Evolutionary conservation across 2,888 invertebrate genomes (phyloP), one percentile per base, ranked within the genome.

Genomic region (Polietes domitor): DNA sequence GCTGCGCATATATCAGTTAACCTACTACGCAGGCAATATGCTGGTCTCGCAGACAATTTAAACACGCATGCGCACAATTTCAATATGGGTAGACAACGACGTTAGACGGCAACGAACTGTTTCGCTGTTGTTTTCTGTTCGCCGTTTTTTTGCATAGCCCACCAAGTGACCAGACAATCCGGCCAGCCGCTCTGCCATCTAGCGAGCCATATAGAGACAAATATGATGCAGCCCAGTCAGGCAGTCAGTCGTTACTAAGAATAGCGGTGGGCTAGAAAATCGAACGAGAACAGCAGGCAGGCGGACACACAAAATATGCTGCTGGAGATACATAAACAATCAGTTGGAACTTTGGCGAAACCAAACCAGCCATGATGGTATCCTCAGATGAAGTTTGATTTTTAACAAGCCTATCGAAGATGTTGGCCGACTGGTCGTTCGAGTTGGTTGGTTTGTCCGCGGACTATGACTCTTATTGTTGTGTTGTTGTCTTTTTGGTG

Each of bases 401-500:
- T 68, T 41, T 72, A 43, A 41, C 50, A 78, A 65, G 72, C 47
- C 75, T 68, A 68, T 65, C 28, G 28, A 32, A 80, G 68, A 63
- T 47, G 73, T 83, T 65, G 70, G 70, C 65, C 65, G 73, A 53
- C 15, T 77, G 71, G 65, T 55, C 32, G 10, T 78, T 6, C n/a
- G 32, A n/a, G 32, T 12, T 73, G 47, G n/a, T 41, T 17, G 32
- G 26, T 17, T 61, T 41, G 58, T 32, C 21, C 19, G 17, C 41
- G 17, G 50, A 15, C 43, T n/a, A 24, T 74, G 63, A 50, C 68
- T 61, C 1, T 41, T 68, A 9, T 19, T 55, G 41, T 19, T 65
- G 19, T 68, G 43, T 43, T 68, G 21, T 68, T 21, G 43, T 32
- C 12, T 86, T 85, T 85, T 85, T 86, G 86, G 85, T 86, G 85